These are phyloP conservation scores for Esox lucius DNA, from an alignment of 2,797 vertebrate species.

Conservation along the genomic window DNA sequence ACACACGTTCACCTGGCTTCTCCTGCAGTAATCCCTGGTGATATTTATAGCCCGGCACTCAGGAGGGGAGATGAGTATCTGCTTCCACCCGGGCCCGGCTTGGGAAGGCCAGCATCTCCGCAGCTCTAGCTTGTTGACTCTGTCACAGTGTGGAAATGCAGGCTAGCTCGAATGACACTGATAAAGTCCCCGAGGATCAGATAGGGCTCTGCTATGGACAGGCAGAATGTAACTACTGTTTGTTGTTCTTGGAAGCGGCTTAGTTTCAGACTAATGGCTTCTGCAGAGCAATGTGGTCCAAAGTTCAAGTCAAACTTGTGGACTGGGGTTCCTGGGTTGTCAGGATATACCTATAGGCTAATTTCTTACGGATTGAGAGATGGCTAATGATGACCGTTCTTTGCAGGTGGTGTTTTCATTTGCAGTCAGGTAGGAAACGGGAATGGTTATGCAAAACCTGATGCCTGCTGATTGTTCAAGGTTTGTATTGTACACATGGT, in stretches of 20 bases:
- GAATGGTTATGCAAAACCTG: too few relatives aligned
- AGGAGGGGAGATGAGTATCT: constrained; percentile 64
- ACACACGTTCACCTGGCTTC: constrained; percentile 26
- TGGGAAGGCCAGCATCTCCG: constrained; percentile 19
- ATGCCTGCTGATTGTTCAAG: too few relatives aligned
- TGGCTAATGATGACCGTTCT: neutral
- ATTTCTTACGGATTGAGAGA: neutral
- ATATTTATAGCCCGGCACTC: constrained; percentile 58
- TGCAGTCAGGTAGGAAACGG: neutral
- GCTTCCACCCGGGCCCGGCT: constrained; percentile 41
- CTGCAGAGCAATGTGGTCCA: constrained; percentile 27
- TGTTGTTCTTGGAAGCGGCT: constrained; percentile 54
- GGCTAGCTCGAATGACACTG: constrained; percentile 59
- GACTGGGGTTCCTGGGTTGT: constrained; percentile 18
- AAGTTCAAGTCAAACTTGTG: constrained; percentile 1
- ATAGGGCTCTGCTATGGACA: constrained; percentile 50
- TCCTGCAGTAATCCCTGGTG: constrained; percentile 43
- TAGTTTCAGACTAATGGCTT: constrained; percentile 43
- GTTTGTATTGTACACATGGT: too few relatives aligned
- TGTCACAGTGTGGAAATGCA: constrained; percentile 72
- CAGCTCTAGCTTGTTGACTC: constrained; percentile 59
- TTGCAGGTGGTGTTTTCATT: neutral
- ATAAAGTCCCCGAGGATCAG: constrained; percentile 54
- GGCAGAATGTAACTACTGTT: constrained; percentile 32
- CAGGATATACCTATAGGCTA: neutral